Evolutionary conservation across 2,113 vertebrate species (phyloP).

Genomic region (Oreochromis aureus): DNA sequence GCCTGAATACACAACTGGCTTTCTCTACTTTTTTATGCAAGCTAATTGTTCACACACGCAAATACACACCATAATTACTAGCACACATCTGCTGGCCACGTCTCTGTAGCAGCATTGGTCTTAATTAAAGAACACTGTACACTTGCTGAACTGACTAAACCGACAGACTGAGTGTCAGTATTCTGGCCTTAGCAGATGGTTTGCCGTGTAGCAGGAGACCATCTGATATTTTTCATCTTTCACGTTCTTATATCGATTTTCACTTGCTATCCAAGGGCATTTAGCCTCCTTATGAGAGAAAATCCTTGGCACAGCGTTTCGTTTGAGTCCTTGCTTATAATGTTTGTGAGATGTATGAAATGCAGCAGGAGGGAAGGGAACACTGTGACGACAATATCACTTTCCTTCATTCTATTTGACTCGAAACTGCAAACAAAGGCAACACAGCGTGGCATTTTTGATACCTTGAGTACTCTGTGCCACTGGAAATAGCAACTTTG

Average conservation of each 20-base stretch:
- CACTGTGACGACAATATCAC: background rate
- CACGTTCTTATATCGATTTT: background rate
- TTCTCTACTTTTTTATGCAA: background rate
- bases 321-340: background rate
- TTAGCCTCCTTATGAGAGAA: background rate
- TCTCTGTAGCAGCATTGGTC: background rate
- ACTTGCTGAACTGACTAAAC: background rate
- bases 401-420: background rate
- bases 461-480: background rate
- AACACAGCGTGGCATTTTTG: background rate
- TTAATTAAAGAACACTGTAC: background rate
- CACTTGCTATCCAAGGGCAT: background rate
- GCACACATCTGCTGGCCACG: background rate
- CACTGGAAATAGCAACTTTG: background rate
- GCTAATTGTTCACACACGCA: background rate
- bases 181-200: background rate
- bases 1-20: background rate
- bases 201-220: background rate
- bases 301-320: background rate
- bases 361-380: background rate
- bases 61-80: background rate
- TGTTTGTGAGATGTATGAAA: background rate
- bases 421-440: background rate
- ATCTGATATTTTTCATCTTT: background rate
- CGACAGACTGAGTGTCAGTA: background rate